Percentiles rank a stretch among this genome's conserved stretches.
phyloP scores from a whole-genome alignment of 2,888 invertebrate genomes.

The Drosophila fulvimacula region DNA sequence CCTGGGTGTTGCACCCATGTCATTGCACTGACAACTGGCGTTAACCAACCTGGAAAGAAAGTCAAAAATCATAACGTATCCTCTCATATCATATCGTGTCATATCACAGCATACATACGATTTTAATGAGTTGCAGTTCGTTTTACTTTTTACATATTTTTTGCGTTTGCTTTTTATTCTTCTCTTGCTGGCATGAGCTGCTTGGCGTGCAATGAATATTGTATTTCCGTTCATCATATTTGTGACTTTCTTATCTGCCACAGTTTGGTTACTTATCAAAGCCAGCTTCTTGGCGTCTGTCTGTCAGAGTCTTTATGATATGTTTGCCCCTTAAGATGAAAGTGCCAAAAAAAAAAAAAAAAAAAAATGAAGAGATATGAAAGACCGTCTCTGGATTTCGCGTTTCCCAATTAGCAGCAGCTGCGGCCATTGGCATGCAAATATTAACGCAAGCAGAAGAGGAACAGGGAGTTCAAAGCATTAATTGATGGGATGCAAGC shows the following conservation, averaged over 20 bases:
- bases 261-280: slow-evolving; percentile 63
- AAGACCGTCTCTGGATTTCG: slow-evolving; percentile 19
- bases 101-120: slow-evolving; percentile 37
- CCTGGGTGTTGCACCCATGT: slow-evolving; percentile 79
- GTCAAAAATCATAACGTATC: slow-evolving; percentile 74
- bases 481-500: slow-evolving; percentile 67
- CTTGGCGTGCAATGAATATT: slow-evolving; percentile 27
- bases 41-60: slow-evolving; percentile 66
- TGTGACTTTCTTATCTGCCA: slow-evolving; percentile 46
- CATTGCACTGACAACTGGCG: slow-evolving; percentile 73
- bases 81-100: slow-evolving; percentile 66
- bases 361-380: slow-evolving; percentile 38
- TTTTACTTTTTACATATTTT: not conserved
- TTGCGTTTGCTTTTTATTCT: not conserved
- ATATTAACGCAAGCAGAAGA: slow-evolving; percentile 27
- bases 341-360: slow-evolving; percentile 41
- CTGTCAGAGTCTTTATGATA: slow-evolving; percentile 71
- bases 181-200: not conserved
- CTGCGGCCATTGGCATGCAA: slow-evolving; percentile 47
- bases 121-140: slow-evolving; percentile 72
- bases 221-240: slow-evolving; percentile 64
- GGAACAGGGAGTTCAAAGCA: slow-evolving; percentile 43
- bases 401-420: slow-evolving; percentile 69
- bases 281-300: slow-evolving; percentile 51
- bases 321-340: slow-evolving; percentile 46